Conservation (phyloP, 2,888 invertebrate species). For the Drosophila testacea region DNA sequence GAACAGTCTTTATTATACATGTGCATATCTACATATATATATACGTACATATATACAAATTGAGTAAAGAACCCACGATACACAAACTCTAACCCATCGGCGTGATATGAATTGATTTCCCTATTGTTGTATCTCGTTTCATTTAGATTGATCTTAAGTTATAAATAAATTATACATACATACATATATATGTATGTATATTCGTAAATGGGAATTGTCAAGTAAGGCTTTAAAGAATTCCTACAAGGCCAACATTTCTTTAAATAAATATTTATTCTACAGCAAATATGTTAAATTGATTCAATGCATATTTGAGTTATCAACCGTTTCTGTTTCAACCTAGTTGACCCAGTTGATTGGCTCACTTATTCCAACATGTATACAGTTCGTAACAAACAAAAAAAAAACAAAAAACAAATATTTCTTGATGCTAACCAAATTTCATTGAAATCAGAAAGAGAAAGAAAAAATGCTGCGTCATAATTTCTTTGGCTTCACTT, state of each 20-base stretch:
- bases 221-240: conserved; percentile 7
- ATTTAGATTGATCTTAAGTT: conserved; percentile 12
- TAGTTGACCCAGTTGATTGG: conserved; percentile 37
- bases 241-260: conserved; percentile 51
- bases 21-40: conserved; percentile 20
- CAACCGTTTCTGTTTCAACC: conserved; percentile 16
- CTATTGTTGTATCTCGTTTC: conserved; percentile 20
- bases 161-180: conserved; percentile 31
- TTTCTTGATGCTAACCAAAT: conserved; percentile 1
- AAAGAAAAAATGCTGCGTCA: conserved; percentile 19
- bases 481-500: conserved; percentile 30
- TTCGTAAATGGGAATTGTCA: conserved; percentile 8
- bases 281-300: conserved; percentile 31
- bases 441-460: conserved; percentile 11
- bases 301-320: conserved; percentile 37
- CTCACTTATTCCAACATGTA: conserved; percentile 23
- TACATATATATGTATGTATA: background rate
- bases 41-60: background rate
- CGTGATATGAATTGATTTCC: conserved; percentile 35
- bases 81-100: background rate
- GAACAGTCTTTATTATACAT: conserved; percentile 33
- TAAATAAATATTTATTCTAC: conserved; percentile 26
- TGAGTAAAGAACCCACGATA: background rate
- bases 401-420: background rate
- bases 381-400: background rate